phyloP scores from a whole-genome alignment of 2,888 invertebrate genomes.

The Selenia dentaria region DNA sequence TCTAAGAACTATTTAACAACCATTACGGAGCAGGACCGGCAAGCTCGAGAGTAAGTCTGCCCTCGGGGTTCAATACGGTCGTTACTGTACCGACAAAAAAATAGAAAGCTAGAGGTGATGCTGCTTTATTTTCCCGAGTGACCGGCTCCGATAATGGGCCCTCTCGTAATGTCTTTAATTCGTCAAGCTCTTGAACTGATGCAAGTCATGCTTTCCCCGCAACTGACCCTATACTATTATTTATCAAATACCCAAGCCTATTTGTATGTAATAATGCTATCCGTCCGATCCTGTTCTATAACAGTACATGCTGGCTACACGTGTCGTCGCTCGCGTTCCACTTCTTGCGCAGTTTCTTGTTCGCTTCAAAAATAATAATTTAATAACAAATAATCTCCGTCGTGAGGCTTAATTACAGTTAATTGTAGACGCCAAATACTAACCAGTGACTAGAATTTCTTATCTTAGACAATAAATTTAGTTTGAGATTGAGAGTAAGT shows the following conservation, averaged over 20 bases:
- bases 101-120: constrained; percentile 15
- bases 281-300: not conserved
- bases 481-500: not conserved
- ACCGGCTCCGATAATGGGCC: constrained; percentile 19
- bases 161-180: constrained; percentile 8
- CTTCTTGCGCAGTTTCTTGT: constrained; percentile 8
- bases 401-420: constrained; percentile 15
- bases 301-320: constrained; percentile 1
- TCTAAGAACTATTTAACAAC: not conserved
- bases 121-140: constrained; percentile 17
- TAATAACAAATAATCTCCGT: constrained; percentile 15
- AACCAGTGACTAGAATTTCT: constrained; percentile 5
- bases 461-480: not conserved
- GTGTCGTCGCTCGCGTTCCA: constrained; percentile 14
- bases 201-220: constrained; percentile 7
- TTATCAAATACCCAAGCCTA: too few relatives aligned
- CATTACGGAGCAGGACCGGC: not conserved
- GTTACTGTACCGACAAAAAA: constrained; percentile 6
- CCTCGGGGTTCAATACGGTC: too few relatives aligned
- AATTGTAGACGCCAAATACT: constrained; percentile 12
- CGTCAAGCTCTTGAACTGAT: constrained; percentile 9
- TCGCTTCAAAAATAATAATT: constrained; percentile 13
- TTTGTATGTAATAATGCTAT: not conserved
- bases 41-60: too few relatives aligned
- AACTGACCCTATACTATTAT: not conserved